Base-by-base conservation (phyloP, 2,113 vertebrate species). In the human region DNA sequence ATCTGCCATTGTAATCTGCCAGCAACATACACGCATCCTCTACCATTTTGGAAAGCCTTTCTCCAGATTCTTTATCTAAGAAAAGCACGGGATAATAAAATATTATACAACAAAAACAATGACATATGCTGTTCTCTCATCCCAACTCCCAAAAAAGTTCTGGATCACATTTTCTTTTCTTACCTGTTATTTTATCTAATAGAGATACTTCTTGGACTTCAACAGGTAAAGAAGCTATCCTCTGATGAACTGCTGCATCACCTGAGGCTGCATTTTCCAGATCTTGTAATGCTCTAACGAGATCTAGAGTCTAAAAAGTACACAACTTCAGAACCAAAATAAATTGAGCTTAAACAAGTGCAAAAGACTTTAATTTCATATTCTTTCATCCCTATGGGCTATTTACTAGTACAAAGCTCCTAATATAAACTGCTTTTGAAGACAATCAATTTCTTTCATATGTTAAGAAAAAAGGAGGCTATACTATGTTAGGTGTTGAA, bases 11-110 rank as follows among this genome's bases (percentile, higher is more conserved):
- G 99, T 99, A 99, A 99, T 99, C 99, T 89, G 99, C 99, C 97
- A 99, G 99, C 97, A 99, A 98, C 99, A 99, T 99, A 98, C 99
- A 99, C 92, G 99, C 99, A 98, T 99, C 99, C 98, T 99, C 99
- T 98, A 99, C 98, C 98, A 98, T 99, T 96, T 99, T 98, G 95
- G 98, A 99, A 98, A 99, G 98, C 23, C 98, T 98, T 72, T 98
- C 98, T 98, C 99, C 99, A 96, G 99, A 99, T 82, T 99, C 99
- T 97, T 99, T 98, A 98, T 99, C 98, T 99, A 98, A 81, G 98
- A 98, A 85, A 52, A 98, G 70, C 70, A 96, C 12, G 97, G 48
- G 97, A 73, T 40, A 97, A 97, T 75, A 85, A 97, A 92, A 95
- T 95, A 96, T 7, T 16, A 84, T 3, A 96, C 45, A 98, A 93